Evolutionary conservation across 92 coral and sea anemone species (phyloP).

Genomic region (Palythoa heliodiscus): DNA sequence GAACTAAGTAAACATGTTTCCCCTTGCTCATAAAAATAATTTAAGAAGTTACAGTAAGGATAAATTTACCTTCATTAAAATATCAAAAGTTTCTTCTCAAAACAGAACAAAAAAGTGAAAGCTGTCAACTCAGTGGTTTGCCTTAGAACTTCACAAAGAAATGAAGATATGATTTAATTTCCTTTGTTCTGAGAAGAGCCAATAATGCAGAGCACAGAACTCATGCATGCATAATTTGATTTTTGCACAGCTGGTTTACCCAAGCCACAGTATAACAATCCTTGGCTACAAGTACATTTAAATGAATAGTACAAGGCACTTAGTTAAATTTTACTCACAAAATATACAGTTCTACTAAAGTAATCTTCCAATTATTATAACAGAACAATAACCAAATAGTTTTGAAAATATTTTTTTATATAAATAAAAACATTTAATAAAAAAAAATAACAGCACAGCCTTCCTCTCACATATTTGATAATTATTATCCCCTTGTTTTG

Average conservation of each 20-base stretch:
- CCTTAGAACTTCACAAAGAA: neutral
- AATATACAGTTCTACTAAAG: neutral
- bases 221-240: slow-evolving; percentile 35
- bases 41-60: neutral
- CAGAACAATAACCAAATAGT: neutral
- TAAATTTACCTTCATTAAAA: slow-evolving; percentile 16
- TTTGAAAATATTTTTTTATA: too few relatives aligned
- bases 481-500: too few relatives aligned
- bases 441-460: too few relatives aligned
- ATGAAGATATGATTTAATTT: neutral
- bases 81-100: neutral
- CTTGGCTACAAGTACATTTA: neutral
- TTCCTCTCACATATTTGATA: too few relatives aligned
- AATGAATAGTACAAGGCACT: neutral
- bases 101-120: neutral
- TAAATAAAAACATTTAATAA: too few relatives aligned
- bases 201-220: slow-evolving; percentile 16
- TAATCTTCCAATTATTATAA: neutral
- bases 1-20: neutral
- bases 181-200: neutral
- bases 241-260: slow-evolving; percentile 15
- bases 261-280: neutral
- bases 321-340: neutral
- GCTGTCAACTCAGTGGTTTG: slow-evolving; percentile 2
- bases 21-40: neutral